phyloP scores from a whole-genome alignment of 2,113 vertebrate genomes.

The Stercorarius parasiticus region DNA sequence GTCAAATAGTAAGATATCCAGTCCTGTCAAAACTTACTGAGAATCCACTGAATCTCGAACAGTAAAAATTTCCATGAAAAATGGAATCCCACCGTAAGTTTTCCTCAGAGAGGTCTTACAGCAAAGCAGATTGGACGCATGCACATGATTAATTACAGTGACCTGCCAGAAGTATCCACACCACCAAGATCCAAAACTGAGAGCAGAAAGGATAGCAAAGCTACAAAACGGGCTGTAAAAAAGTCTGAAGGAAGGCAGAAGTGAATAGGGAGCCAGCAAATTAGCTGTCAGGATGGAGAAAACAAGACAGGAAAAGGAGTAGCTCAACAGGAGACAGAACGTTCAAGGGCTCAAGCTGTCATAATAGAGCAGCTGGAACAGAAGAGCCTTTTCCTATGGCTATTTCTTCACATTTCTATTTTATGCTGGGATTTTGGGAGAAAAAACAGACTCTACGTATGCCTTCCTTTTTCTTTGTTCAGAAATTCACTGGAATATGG shows the following conservation, averaged over 20 bases:
- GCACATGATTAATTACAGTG: constrained; percentile 76
- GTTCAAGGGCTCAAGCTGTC: constrained; percentile 81
- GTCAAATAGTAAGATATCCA: neutral
- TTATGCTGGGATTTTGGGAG: neutral
- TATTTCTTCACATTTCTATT: constrained; percentile 8
- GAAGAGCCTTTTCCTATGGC: neutral
- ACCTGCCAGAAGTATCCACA: constrained; percentile 72
- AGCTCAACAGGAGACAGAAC: constrained; percentile 74
- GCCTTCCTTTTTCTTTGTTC: neutral
- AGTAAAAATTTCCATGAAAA: constrained; percentile 80
- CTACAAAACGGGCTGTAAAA: constrained; percentile 76
- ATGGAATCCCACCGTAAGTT: constrained; percentile 78
- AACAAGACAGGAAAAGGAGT: constrained; percentile 79
- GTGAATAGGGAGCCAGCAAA: constrained; percentile 79
- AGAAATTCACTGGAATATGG: neutral
- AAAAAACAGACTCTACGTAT: neutral
- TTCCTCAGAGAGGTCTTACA: constrained; percentile 68
- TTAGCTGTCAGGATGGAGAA: constrained; percentile 80
- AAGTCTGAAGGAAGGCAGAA: constrained; percentile 75
- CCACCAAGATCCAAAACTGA: constrained; percentile 65
- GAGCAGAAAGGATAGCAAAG: constrained; percentile 70
- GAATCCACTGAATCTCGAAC: constrained; percentile 74
- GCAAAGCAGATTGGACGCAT: constrained; percentile 71
- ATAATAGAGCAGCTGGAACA: constrained; percentile 44
- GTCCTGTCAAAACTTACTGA: constrained; percentile 70